phyloP scores from a whole-genome alignment of 2,113 vertebrate species.

The Ceuthmochares aereus region DNA sequence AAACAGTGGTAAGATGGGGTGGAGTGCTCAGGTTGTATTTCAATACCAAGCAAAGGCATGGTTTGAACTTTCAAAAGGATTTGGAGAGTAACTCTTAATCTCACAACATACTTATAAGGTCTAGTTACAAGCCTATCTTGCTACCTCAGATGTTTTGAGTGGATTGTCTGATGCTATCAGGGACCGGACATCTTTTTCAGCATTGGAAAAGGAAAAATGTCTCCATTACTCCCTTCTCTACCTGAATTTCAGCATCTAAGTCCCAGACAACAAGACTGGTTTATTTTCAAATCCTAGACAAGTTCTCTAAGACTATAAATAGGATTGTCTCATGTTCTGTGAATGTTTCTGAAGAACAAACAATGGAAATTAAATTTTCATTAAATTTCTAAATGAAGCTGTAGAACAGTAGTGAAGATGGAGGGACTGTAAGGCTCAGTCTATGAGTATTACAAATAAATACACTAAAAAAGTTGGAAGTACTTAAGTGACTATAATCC shows the following conservation, averaged over 20 bases:
- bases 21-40: background rate
- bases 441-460: background rate
- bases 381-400: background rate
- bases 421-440: background rate
- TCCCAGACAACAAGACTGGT: background rate
- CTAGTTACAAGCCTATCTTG: background rate
- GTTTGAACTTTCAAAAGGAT: background rate
- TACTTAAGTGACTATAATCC: background rate
- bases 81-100: background rate
- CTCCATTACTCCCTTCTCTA: background rate
- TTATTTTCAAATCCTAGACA: background rate
- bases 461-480: background rate
- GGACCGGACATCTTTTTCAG: background rate
- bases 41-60: background rate
- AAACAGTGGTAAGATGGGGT: background rate
- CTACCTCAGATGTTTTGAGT: background rate
- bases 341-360: background rate
- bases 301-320: background rate
- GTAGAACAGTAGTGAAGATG: background rate
- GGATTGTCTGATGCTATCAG: background rate
- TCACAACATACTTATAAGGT: background rate
- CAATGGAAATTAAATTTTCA: background rate
- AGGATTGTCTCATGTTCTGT: background rate
- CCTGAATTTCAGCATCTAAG: background rate
- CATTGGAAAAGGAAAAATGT: background rate